Evolutionary conservation across 2,113 vertebrate species (phyloP).

Genomic region (Aegotheles bennettii): DNA sequence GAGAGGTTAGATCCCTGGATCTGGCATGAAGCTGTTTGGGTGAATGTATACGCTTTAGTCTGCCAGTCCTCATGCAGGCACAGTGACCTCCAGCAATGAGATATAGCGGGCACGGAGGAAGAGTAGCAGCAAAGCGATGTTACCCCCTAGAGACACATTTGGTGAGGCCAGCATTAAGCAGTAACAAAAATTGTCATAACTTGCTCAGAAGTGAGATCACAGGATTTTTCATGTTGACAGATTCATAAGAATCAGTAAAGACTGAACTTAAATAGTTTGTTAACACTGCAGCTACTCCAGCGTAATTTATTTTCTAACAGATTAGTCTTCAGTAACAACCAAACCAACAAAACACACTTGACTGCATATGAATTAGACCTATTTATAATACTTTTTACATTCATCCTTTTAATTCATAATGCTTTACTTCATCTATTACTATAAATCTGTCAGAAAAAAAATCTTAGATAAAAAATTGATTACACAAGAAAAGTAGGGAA

Average conservation of each 20-base stretch:
- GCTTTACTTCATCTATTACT: not conserved
- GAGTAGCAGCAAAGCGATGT: accelerated
- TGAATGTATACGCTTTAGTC: no score
- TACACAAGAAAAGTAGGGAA: not conserved
- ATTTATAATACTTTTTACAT: not conserved
- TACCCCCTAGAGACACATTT: not conserved
- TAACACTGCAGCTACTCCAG: not conserved
- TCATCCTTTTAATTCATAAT: not conserved
- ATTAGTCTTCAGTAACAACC: not conserved
- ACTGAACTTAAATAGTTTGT: not conserved
- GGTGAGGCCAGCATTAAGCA: not conserved
- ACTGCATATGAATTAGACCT: not conserved
- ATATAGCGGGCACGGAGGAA: not conserved
- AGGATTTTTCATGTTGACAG: not conserved
- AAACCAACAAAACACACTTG: not conserved
- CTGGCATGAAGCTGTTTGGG: not conserved
- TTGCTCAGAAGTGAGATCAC: not conserved
- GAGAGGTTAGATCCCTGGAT: not conserved
- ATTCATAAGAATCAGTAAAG: not conserved
- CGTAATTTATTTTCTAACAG: not conserved
- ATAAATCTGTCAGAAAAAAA: not conserved
- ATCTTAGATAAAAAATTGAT: not conserved
- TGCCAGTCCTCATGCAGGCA: not conserved
- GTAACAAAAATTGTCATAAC: not conserved
- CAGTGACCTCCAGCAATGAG: not conserved